phyloP scores from a whole-genome alignment of 2,888 invertebrate genomes.

The Helicoverpa assulta region DNA sequence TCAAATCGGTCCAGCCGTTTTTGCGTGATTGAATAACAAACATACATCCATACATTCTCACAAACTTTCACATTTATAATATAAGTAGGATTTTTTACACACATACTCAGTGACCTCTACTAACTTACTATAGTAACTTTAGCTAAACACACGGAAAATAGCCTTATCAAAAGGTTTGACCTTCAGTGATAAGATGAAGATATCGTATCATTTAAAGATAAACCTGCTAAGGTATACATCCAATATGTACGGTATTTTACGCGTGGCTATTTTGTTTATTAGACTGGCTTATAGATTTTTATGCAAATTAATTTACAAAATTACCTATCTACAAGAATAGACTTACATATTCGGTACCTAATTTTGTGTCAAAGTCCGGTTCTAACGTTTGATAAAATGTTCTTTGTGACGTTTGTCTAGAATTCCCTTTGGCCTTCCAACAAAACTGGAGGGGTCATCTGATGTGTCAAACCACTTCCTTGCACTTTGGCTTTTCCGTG shows the following conservation, averaged over 20 bases:
- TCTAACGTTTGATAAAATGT: too few relatives aligned
- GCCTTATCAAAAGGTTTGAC: slow-evolving; percentile 28
- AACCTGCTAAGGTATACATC: slow-evolving; percentile 5
- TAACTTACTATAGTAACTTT: background rate
- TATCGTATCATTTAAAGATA: slow-evolving; percentile 35
- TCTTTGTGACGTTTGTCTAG: too few relatives aligned
- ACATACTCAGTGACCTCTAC: too few relatives aligned
- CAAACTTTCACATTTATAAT: too few relatives aligned
- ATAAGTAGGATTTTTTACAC: too few relatives aligned
- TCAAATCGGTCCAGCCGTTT: too few relatives aligned
- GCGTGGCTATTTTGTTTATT: background rate
- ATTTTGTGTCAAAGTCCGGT: background rate
- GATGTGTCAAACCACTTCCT: background rate
- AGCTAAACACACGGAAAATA: background rate
- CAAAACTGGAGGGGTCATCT: too few relatives aligned
- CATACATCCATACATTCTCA: too few relatives aligned
- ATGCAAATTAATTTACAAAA: background rate
- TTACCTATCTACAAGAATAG: background rate
- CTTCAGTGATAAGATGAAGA: slow-evolving; percentile 36
- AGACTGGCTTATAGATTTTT: background rate
- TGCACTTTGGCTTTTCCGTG: background rate
- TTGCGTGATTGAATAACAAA: too few relatives aligned
- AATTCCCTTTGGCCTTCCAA: too few relatives aligned
- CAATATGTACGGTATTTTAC: slow-evolving; percentile 12
- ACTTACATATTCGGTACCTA: background rate